Evolutionary conservation across 1,140 invertebrate genomes (phyloP).

Genomic region (Aricia agestis): DNA sequence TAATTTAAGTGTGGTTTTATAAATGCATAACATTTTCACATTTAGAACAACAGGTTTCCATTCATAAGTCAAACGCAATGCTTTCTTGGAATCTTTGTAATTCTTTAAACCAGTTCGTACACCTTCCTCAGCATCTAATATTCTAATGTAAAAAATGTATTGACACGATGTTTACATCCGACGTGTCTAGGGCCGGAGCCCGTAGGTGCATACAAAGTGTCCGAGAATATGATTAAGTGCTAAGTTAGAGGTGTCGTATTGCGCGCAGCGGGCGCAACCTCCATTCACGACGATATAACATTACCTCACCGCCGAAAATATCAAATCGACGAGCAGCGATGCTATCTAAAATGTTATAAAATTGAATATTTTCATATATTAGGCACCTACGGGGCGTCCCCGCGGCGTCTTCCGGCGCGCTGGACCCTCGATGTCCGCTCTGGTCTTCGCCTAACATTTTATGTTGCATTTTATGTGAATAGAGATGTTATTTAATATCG

Average conservation of each 20-base stretch:
- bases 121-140: neutral
- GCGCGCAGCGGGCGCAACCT: conserved; percentile 54
- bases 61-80: neutral
- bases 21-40: neutral
- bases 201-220: conserved; percentile 55
- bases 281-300: conserved; percentile 64
- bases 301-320: conserved; percentile 72
- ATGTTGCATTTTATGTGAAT: conserved; percentile 64
- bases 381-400: conserved; percentile 44
- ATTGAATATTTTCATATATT: conserved; percentile 72
- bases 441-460: conserved; percentile 43
- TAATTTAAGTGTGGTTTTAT: too few relatives aligned
- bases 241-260: conserved; percentile 61
- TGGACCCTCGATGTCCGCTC: conserved; percentile 31
- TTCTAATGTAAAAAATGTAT: neutral
- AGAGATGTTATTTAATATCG: conserved; percentile 73
- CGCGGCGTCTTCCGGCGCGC: conserved; percentile 55
- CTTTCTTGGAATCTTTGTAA: neutral
- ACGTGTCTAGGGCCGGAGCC: neutral
- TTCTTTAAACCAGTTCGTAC: neutral
- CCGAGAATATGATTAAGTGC: conserved; percentile 70
- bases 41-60: neutral
- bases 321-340: conserved; percentile 69
- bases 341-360: conserved; percentile 73
- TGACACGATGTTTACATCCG: neutral